A percentile compares a stretch with the other conserved stretches of the same genome.
These are phyloP conservation scores for Kryptopterus vitreolus DNA, from an alignment of 2,797 vertebrate species.

Conservation along the genomic window DNA sequence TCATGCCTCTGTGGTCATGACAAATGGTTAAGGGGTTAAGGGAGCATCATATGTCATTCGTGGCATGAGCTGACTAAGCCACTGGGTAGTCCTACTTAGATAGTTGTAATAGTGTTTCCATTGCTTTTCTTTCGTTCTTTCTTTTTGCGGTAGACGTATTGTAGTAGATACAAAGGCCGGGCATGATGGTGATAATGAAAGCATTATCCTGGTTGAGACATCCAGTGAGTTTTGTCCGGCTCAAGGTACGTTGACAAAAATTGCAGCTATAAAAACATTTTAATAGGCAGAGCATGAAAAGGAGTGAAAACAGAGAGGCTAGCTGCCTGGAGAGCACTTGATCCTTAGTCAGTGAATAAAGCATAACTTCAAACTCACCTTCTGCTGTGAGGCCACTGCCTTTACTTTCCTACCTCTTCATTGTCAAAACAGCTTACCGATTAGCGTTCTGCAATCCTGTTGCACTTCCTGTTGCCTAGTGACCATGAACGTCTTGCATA, in stretches of 20 bases:
- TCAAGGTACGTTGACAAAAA: not conserved
- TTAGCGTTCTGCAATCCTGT: slow-evolving; percentile 11
- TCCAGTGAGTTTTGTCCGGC: not conserved
- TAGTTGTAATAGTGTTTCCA: not conserved
- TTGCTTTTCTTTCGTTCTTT: not conserved
- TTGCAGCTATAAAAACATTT: not conserved
- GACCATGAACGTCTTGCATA: slow-evolving; percentile 41
- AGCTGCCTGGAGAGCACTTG: slow-evolving; percentile 1
- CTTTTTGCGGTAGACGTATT: not conserved
- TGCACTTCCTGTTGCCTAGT: slow-evolving; percentile 42
- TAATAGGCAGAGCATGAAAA: slow-evolving; percentile 7
- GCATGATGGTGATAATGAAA: not conserved
- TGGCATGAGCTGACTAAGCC: not conserved
- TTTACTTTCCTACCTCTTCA: slow-evolving; percentile 11
- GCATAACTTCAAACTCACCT: not conserved
- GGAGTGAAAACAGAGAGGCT: not conserved
- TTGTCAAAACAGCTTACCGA: slow-evolving; percentile 5
- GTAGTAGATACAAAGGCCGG: not conserved
- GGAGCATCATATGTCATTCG: slow-evolving; percentile 16
- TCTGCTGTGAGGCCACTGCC: slow-evolving; percentile 31
- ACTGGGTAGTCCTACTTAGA: not conserved
- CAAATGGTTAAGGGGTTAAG: slow-evolving; percentile 31
- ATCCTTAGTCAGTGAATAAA: slow-evolving; percentile 20
- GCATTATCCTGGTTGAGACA: not conserved
- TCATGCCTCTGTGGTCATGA: slow-evolving; percentile 17